Base-by-base conservation (phyloP, 2,113 vertebrate genomes). In the Ceyx margarethae region DNA sequence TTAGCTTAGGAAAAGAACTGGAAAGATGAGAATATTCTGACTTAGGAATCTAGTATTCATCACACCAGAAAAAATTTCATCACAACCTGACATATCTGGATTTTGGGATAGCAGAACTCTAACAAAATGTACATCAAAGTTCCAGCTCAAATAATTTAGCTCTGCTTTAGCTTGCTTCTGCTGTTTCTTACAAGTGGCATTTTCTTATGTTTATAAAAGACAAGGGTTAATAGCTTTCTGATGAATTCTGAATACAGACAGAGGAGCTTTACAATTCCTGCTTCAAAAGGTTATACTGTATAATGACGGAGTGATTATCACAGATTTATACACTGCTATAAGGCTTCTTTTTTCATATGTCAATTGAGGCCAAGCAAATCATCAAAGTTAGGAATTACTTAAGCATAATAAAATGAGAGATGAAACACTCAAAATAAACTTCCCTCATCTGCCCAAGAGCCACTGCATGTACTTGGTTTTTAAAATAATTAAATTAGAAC, bases 301-400 rank as follows among this genome's bases (percentile, higher is more conserved):
- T 77, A 92, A 95, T 53, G 84, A 84, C 61, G 61, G 76, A 62
- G 45, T 54, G 72, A 71, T 83, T 91, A 53, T 71, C 61, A 80
- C 43, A 67, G 68, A 80, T 77, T 85, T 76, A 69, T 66, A 48
- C 81, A 54, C 23, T 85, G 56, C 74, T 74, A 82, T 10, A 19
- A 43, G 50, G 37, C 48, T 86, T 60, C 53, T 74, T 82, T 82
- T 81, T 74, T 66, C 56, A 77, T 51, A 74, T 51, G 76, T 67
- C 91, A 67, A 3, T 80, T 80, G 80, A 93, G 71, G 85, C 80
- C 79, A 76, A 76, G 64, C 19, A 60, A 80, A 25, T 65, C 57
- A 90, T 58, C 77, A 93, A 86, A 94, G 81, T 57, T 78, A 50
- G 73, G 92, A 80, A 26, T 51, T 67, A 94, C 81, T 93, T 94